A percentile compares a stretch with the other conserved stretches of the same genome.
Evolutionary conservation across 1,140 invertebrate species (phyloP).

Genomic region (Myzus persicae): DNA sequence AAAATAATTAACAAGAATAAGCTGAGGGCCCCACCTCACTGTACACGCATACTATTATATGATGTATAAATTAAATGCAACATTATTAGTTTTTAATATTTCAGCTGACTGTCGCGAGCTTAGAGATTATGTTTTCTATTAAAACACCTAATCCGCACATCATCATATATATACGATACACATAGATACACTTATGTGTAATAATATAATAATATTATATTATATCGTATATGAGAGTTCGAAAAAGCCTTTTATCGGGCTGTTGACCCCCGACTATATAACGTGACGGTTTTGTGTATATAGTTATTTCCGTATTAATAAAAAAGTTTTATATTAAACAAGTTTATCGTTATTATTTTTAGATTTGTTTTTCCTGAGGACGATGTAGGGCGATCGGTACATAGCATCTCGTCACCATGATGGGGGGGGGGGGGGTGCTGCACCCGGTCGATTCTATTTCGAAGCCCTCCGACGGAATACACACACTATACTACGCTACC

Average conservation of each 20-base stretch:
- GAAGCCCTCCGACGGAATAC: neutral
- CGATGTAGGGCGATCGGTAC: neutral
- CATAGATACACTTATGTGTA: no score
- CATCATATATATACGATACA: no score
- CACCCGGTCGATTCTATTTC: neutral
- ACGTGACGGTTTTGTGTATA: neutral
- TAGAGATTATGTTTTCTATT: no score
- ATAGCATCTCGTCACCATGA: neutral
- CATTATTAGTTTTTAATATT: no score
- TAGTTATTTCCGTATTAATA: neutral
- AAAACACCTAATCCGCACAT: neutral
- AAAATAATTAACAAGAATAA: no score
- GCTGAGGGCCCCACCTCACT: no score
- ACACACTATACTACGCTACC: neutral
- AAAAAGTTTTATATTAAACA: conserved; percentile 29
- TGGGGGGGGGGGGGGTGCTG: neutral
- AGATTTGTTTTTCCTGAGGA: neutral
- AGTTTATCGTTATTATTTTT: conserved; percentile 19
- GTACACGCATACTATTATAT: no score
- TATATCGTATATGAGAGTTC: neutral
- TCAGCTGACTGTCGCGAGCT: no score
- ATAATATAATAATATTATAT: no score
- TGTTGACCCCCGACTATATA: neutral
- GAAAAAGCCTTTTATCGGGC: neutral
- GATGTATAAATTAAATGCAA: no score